These are phyloP conservation scores for Nothobranchius kuhntae DNA, from an alignment of 2,113 vertebrate genomes.

Conservation along the genomic window DNA sequence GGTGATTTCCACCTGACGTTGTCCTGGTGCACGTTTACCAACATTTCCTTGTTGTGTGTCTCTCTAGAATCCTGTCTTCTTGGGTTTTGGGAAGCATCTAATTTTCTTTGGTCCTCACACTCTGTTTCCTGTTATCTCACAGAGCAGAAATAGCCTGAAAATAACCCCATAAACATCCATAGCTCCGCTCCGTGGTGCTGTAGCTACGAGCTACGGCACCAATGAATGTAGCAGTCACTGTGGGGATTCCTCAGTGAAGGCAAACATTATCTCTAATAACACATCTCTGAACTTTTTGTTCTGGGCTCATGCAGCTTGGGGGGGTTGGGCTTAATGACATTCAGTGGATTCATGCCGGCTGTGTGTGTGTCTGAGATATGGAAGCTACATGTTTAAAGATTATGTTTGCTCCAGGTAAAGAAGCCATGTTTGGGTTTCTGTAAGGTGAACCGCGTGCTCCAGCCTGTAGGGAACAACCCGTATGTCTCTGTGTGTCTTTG, in stretches of 20 bases:
- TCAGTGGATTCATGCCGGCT: conserved; percentile 10
- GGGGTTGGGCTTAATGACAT: conserved; percentile 43
- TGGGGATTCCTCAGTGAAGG: conserved; percentile 42
- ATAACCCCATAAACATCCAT: conserved; percentile 25
- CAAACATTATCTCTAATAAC: conserved; percentile 57
- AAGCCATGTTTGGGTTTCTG: conserved; percentile 42
- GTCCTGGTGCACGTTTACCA: too few species aligned
- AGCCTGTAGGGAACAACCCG: conserved; percentile 36
- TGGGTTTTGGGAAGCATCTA: conserved; percentile 10
- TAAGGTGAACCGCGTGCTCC: conserved; percentile 36
- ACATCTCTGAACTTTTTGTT: conserved; percentile 52
- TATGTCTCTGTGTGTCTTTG: conserved; percentile 15
- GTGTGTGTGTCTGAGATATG: conserved; percentile 12
- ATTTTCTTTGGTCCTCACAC: background rate
- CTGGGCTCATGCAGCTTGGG: conserved; percentile 26
- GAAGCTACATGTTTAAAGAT: conserved; percentile 23
- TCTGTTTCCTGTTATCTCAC: conserved; percentile 33
- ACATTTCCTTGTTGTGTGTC: too few species aligned
- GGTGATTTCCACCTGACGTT: too few species aligned
- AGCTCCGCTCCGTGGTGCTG: conserved; percentile 12
- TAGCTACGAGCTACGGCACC: conserved; percentile 29
- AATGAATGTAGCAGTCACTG: conserved; percentile 18
- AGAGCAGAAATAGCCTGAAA: conserved; percentile 33
- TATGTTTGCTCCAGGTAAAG: conserved; percentile 54
- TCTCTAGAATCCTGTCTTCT: background rate